Base-by-base conservation (phyloP, 2,797 vertebrate species). In the Adelosebastes latens region DNA sequence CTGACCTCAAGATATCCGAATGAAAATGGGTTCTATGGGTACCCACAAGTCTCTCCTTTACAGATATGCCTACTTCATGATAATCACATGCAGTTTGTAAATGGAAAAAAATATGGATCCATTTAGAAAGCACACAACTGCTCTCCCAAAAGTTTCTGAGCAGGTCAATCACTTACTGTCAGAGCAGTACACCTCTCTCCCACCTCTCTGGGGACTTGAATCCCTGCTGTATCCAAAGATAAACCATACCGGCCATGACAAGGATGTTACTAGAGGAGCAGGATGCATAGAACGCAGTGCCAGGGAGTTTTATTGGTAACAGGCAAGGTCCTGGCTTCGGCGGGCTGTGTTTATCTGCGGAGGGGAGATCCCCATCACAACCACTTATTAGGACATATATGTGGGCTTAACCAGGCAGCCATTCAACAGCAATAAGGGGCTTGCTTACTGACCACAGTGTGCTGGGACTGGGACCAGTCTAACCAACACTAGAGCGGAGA, bases 321-420 rank as follows among this genome's bases (percentile, higher is more conserved):
- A 92, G 89, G 77, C 90, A 82, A 75, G 65, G 76, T 79, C 75
- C 87, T 93, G 93, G 90, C 87, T 90, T 85, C 42, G 58, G 64
- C 49, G 56, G 72, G 67, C 87, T 88, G 85, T 90, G 88, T 93
- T 93, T 93, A 92, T 94, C 92, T 90, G 85, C 73, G 81, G 74
- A 87, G 67, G 90, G 93, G 91, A 91, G 90, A 92, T 92, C 89
- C 92, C 92, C 92, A 92, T 93, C 91, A 92, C 86, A 92, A 92
- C 90, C 90, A 91, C 91, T 93, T 93, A 93, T 94, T 93, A 92
- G 92, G 83, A 94, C 87, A 89, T 90, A 92, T 91, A 89, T 93
- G 88, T 86, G 89, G 92, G 88, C 84, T 92, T 83, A 88, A 88
- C 87, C 83, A 91, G 90, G 90, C 92, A 91, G 86, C 86, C 75